These are phyloP conservation scores for Crenichthys baileyi DNA, from an alignment of 2,797 vertebrate genomes.

Conservation along the genomic window DNA sequence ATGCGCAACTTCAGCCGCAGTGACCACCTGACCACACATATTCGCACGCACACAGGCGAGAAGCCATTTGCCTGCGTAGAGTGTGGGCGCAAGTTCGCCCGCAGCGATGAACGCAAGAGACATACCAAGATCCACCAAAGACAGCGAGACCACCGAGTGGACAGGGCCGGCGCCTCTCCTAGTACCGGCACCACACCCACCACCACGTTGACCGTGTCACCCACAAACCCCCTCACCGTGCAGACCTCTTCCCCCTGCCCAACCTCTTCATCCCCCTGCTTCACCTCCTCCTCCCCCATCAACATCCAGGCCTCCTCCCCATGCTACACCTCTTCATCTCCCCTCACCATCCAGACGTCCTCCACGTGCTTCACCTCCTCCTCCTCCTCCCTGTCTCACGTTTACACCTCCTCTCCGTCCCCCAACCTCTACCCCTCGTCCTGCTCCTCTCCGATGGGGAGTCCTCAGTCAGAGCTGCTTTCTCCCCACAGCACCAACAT, in stretches of 20 bases:
- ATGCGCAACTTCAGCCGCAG: slow-evolving; percentile 92
- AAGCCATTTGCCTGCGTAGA: slow-evolving; percentile 92
- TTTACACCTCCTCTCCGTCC: slow-evolving; percentile 57
- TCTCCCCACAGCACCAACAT: slow-evolving; percentile 87
- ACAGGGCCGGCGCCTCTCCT: slow-evolving; percentile 73
- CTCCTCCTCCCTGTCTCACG: slow-evolving; percentile 11
- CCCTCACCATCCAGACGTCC: slow-evolving; percentile 53
- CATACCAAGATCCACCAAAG: slow-evolving; percentile 95
- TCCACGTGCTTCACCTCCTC: slow-evolving; percentile 66
- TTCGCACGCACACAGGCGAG: slow-evolving; percentile 94
- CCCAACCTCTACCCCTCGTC: slow-evolving; percentile 78
- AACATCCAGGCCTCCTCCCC: not conserved
- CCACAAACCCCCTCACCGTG: not conserved
- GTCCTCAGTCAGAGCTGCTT: slow-evolving; percentile 86
- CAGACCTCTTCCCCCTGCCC: slow-evolving; percentile 68
- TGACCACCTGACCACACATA: slow-evolving; percentile 94
- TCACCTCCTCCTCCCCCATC: slow-evolving; percentile 41
- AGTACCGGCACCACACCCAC: slow-evolving; percentile 51
- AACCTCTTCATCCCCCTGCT: slow-evolving; percentile 41
- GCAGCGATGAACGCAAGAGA: slow-evolving; percentile 94
- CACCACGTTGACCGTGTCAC: slow-evolving; percentile 49
- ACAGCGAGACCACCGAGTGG: slow-evolving; percentile 88
- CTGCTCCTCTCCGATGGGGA: slow-evolving; percentile 81
- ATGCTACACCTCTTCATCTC: slow-evolving; percentile 21
- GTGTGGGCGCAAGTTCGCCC: slow-evolving; percentile 94